A percentile compares a stretch with the other conserved stretches of the same genome.
phyloP scores from a whole-genome alignment of 2,797 vertebrate species.

The Rhabdomys pumilio region DNA sequence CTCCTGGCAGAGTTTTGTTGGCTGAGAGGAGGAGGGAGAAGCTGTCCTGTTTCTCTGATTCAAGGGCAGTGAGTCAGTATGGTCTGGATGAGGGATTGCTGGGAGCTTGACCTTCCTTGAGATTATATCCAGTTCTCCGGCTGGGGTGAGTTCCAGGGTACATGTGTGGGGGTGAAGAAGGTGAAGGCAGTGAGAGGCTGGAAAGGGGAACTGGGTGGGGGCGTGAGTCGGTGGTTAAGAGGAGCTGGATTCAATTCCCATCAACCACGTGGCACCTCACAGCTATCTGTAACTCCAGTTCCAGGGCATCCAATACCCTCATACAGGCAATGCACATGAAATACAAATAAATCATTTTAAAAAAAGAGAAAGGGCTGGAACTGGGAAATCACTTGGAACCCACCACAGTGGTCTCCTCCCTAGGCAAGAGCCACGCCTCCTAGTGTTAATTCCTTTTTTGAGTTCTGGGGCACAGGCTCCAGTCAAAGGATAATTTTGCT shows the following conservation, averaged over 20 bases:
- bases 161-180: neutral
- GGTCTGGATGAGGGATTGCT: neutral
- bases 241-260: neutral
- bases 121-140: neutral
- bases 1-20: neutral
- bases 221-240: neutral
- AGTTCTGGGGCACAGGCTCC: neutral
- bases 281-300: neutral
- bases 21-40: neutral
- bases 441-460: neutral
- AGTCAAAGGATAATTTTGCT: neutral
- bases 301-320: neutral
- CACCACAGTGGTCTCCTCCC: neutral
- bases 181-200: neutral
- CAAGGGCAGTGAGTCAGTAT: neutral
- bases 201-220: neutral
- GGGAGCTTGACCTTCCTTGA: neutral
- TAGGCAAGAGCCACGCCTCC: neutral
- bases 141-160: neutral
- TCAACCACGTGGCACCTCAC: neutral
- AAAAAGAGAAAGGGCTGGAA: neutral
- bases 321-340: neutral
- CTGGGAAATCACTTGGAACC: neutral
- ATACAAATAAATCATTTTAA: neutral
- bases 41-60: too few relatives aligned